Evolutionary conservation across 1,140 invertebrate genomes (phyloP), one percentile per base, ranked within the genome.

Genomic region (Drosophila parabipectinata): DNA sequence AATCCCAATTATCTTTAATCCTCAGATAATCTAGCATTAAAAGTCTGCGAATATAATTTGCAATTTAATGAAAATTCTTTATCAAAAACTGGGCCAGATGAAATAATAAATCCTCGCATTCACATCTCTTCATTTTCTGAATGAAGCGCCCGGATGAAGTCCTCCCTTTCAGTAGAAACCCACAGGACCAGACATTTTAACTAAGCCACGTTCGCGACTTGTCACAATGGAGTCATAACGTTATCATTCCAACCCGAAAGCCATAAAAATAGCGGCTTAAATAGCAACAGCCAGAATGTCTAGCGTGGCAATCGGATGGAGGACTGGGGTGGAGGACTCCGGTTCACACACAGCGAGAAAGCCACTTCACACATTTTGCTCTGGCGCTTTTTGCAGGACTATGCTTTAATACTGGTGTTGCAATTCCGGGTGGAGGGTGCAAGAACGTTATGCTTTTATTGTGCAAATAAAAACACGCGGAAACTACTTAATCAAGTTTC

Each of bases 401-500:
- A 55, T 8, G 54, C 73, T 80, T 73, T 73, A 77, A 77, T 66
- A 44, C 47, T 41, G 62, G 66, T 72, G 39, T 32, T 50, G 54
- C 44, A 61, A 44, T 54, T 41, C 21, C 28, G 24, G 12, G 55
- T 21, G 51, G 47, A 58, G 58, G 56, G 56, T 58, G 37, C 54
- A 44, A 32, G 39, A 79, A 56, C 77, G 73, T 79, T 82, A 79
- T 82, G 83, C 55, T 88, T 87, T 87, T 87, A 87, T 87, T 88
- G 76, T 79, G 78, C 83, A 87, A 87, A 87, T 87, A 88, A 88
- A 87, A 88, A 77, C 83, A 77, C 83, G 79, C 78, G 68, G 64
- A 87, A 87, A 88, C 83, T 87, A 87, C 83, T 87, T 87, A 88
- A 87, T 87, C 83, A 87, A 87, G 83, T 82, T 79, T 55, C 63